These are phyloP conservation scores for Lysiphlebus fabarum DNA, from an alignment of 1,140 invertebrate genomes.

Conservation along the genomic window DNA sequence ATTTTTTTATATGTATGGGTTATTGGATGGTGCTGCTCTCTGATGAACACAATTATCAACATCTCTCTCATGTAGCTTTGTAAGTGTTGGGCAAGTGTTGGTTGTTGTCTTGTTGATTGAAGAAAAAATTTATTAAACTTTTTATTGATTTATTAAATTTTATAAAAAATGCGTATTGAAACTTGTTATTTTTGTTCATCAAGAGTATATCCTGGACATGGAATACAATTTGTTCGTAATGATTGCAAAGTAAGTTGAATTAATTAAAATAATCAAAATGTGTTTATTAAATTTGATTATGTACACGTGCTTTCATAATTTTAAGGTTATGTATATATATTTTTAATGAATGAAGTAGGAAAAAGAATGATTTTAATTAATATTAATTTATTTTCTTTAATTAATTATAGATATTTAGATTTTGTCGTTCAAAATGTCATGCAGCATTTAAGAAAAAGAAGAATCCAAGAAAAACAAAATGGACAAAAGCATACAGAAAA, in stretches of 20 bases:
- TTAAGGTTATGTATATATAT: conserved; percentile 29
- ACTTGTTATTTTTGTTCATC: conserved; percentile 87
- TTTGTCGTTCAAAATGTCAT: conserved; percentile 98
- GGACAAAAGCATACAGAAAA: conserved; percentile 98
- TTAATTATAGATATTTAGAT: conserved; percentile 80
- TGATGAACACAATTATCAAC: too few species aligned
- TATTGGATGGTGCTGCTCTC: too few species aligned
- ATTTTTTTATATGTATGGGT: too few species aligned
- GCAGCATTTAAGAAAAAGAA: conserved; percentile 98
- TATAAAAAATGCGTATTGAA: conserved; percentile 75
- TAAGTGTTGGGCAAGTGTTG: too few species aligned
- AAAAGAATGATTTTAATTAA: too few species aligned
- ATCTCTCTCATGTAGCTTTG: too few species aligned
- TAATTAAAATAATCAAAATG: conserved; percentile 6
- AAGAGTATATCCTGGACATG: conserved; percentile 81
- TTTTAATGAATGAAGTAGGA: too few species aligned
- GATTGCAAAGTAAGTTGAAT: conserved; percentile 81
- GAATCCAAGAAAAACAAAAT: conserved; percentile 95
- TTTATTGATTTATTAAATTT: not conserved
- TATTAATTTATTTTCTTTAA: too few species aligned
- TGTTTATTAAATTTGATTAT: not conserved
- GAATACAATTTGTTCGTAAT: conserved; percentile 82
- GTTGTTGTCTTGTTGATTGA: too few species aligned
- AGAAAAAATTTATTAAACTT: too few species aligned
- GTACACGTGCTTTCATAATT: conserved; percentile 21